Evolutionary conservation across 2,797 vertebrate species (phyloP).

Genomic region (Sebastes trivittatus): DNA sequence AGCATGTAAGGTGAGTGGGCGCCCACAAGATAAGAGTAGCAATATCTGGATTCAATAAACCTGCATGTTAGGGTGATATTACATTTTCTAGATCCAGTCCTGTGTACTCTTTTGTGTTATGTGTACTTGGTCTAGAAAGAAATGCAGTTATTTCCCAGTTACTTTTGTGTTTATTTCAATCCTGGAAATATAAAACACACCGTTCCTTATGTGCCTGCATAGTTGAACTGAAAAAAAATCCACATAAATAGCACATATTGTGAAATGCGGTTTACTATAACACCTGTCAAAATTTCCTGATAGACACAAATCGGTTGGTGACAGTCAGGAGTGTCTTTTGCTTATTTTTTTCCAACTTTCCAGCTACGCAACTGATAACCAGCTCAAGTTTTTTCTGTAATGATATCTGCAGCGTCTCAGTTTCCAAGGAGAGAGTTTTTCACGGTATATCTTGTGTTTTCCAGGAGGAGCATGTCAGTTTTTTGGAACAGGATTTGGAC

Average conservation of each 20-base stretch:
- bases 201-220: not conserved
- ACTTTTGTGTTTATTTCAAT: not conserved
- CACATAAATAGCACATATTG: not conserved
- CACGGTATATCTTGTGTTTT: not conserved
- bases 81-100: slow-evolving; percentile 11
- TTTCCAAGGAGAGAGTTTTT: not conserved
- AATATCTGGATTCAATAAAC: slow-evolving; percentile 40
- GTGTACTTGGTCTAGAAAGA: not conserved
- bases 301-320: not conserved
- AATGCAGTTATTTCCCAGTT: not conserved
- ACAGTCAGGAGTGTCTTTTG: not conserved
- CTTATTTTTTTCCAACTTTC: not conserved
- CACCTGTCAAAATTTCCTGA: not conserved
- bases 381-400: not conserved
- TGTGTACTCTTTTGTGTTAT: not conserved
- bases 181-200: slow-evolving; percentile 4
- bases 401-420: not conserved
- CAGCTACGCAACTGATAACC: not conserved
- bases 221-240: not conserved
- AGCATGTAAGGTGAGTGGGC: slow-evolving; percentile 5
- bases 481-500: not conserved
- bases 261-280: not conserved
- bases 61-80: slow-evolving; percentile 22
- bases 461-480: not conserved
- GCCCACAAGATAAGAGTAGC: slow-evolving; percentile 29